Base-by-base conservation (phyloP, 2,888 invertebrate species). In the Psylliodes chrysocephalus region DNA sequence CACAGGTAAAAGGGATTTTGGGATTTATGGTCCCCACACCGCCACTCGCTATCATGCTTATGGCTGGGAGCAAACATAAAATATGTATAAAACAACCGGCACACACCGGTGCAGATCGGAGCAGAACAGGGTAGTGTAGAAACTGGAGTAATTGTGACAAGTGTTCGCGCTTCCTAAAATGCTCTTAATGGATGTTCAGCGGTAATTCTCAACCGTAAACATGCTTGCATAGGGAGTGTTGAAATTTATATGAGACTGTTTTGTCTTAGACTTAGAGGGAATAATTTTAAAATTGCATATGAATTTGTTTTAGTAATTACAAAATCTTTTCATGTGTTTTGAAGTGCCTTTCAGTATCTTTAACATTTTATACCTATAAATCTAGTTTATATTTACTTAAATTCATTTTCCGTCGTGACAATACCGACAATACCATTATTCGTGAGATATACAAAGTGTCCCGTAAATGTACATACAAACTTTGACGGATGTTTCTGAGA, bases 101-200 rank as follows among this genome's bases (percentile, higher is more conserved):
- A 59, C 18, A 54, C 47, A 12, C 49, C 59, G 59, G 59, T 59
- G 49, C 59, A 59, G 49, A 59, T 59, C 49, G 25, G 59, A 59
- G 47, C 30, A 40, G 53, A 53, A 49, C 46, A 54, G 63, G 40
- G 63, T 54, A 38, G 63, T 59, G 59, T 56, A 42, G 63, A 52
- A n/a, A 66, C 38, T 44, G 44, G 54, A 63, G 63, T 63, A 63
- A 66, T 63, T 60, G 63, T 56, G 63, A 60, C 66, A 63, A 63
- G 56, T 56, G 63, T 40, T 59, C 30, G 44, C 49, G 56, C 64
- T 64, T 64, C 60, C 64, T 64, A 33, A 62, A 62, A 56, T 51
- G 44, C 56, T 62, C 47, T 60, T 66, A 64, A 67, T 64, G 63
- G 63, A 60, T 60, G 55, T 64, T 60, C 30, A 30, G 49, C 33